phyloP scores from a whole-genome alignment of 2,888 invertebrate species.

The Pristionchus fissidentatus region DNA sequence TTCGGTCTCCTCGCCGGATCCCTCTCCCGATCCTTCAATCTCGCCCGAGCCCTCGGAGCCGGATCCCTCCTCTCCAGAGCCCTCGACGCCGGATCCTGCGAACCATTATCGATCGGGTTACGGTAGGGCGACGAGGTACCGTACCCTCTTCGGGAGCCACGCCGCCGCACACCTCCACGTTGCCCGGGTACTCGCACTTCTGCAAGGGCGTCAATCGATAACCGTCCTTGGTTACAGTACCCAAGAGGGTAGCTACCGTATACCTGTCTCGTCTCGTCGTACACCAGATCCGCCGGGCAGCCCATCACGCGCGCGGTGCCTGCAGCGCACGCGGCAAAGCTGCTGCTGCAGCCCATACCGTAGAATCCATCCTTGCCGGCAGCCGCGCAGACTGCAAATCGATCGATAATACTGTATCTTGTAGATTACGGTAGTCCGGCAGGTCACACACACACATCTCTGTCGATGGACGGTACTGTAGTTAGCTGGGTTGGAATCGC shows the following conservation, averaged over 20 bases:
- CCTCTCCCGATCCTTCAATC: not conserved
- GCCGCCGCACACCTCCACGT: conserved; percentile 44
- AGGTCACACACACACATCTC: not conserved
- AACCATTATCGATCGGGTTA: not conserved
- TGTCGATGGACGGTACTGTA: not conserved
- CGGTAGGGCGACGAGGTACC: not conserved
- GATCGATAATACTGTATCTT: not conserved
- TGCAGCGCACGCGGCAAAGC: not conserved
- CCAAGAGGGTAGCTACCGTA: not conserved
- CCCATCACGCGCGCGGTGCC: not conserved
- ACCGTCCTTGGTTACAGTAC: not conserved
- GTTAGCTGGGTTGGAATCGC: not conserved
- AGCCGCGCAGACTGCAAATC: not conserved
- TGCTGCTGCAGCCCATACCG: not conserved
- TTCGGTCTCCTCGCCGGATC: not conserved
- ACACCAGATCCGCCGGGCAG: conserved; percentile 39
- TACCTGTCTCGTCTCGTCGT: conserved; percentile 17
- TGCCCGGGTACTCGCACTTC: conserved; percentile 43
- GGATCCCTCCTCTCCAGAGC: conserved; percentile 14
- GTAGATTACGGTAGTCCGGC: not conserved
- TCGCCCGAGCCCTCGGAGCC: conserved; percentile 41
- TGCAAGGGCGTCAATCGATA: conserved; percentile 43
- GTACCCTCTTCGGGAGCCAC: conserved; percentile 29
- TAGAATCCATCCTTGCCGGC: conserved; percentile 11
- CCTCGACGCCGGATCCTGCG: conserved; percentile 9